Evolutionary conservation across 2,113 vertebrate genomes (phyloP), one percentile per base, ranked within the genome.

Genomic region (Trogon surrucura): DNA sequence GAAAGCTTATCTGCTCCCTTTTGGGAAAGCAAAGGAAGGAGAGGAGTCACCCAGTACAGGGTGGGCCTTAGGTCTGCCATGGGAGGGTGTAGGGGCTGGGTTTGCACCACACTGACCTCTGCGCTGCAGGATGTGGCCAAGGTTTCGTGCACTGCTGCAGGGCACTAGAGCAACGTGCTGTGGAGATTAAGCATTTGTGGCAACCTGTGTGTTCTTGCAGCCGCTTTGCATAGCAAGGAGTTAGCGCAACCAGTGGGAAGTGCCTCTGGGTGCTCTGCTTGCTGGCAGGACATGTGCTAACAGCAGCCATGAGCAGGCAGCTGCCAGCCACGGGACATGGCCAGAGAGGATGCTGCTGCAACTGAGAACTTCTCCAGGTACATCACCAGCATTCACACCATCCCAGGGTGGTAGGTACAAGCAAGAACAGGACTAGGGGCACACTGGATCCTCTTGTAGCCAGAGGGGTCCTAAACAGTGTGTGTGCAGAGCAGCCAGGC

Each of bases 131-230:
- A 81, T 2, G 8, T 1, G 16, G 60, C 34, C 60, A 51, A 47
- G 38, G 44, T 50, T 72, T 72, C 3, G 4, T 5, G 21, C 45
- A 77, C 45, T 64, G 67, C 54, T 51, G 50, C 0, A 0, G 22
- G 36, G 32, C 51, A 34, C 0, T 3, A 81, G 30, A 48, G 14
- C 0, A 0, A 19, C 18, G 0, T 0, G 10, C 25, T 64, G 16
- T 26, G 32, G 78, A 84, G 32, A 66, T 20, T 60, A 78, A 53
- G 65, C 45, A 3, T 41, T 65, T 78, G 45, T 44, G 45, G 41
- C n/a, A 85, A 65, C 69, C 56, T 32, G 51, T 32, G 41, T 16
- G 5, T 65, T 73, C 65, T 19, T 70, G 65, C 29, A 81, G 79
- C 45, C 0, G 0, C 22, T 85, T 85, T 57, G 26, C 10, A 0